Conservation (phyloP, 2,113 vertebrate genomes). For the Mustela lutreola region DNA sequence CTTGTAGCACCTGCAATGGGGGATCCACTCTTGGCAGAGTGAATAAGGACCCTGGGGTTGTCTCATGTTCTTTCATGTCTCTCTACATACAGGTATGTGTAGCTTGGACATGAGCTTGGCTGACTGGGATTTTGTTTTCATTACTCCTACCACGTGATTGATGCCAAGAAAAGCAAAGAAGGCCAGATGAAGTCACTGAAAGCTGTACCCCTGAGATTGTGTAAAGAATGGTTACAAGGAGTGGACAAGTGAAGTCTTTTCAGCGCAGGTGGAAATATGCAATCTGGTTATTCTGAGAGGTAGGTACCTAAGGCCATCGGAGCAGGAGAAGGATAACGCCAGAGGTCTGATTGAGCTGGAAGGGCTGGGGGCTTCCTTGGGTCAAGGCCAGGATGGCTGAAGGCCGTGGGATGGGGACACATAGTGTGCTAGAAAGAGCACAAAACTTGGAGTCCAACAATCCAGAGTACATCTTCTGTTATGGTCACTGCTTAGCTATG, state of each 20-base stretch:
- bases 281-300: not conserved
- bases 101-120: not conserved
- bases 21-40: not conserved
- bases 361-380: fast-evolving
- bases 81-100: not conserved
- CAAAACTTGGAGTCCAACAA: no score
- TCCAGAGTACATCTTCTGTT: not conserved
- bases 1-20: not conserved
- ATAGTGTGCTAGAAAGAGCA: not conserved
- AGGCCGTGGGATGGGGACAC: fast-evolving
- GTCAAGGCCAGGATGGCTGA: not conserved
- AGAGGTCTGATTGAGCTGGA: not conserved
- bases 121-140: not conserved
- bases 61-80: not conserved
- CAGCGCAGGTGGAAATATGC: not conserved
- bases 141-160: not conserved
- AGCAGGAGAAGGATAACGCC: not conserved
- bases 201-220: not conserved
- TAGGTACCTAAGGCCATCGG: not conserved
- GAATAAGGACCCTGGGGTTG: fast-evolving
- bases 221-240: not conserved
- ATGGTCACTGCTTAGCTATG: no score
- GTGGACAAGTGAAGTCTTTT: fast-evolving
- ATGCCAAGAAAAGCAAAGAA: not conserved
- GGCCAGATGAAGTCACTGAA: not conserved